Conservation (phyloP, 2,888 invertebrate species). For the Agrochola litura region DNA sequence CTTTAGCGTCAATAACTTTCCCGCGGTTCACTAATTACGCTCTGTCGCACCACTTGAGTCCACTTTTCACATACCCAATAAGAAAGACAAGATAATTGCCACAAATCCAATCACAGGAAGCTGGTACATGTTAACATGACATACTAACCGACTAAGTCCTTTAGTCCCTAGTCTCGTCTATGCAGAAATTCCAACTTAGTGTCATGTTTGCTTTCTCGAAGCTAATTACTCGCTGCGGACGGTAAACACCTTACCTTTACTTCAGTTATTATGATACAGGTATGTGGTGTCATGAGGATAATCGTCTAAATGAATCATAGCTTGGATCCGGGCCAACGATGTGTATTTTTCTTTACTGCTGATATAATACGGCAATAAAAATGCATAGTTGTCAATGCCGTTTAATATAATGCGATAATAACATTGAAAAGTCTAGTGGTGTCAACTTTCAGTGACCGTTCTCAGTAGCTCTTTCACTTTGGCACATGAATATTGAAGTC, state of each 20-base stretch:
- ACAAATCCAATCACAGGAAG: constrained; percentile 69
- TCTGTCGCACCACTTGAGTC: constrained; percentile 48
- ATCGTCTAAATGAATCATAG: constrained; percentile 58
- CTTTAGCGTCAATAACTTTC: constrained; percentile 76
- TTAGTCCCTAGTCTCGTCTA: constrained; percentile 75
- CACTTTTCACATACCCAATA: constrained; percentile 64
- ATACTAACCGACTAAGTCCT: constrained; percentile 84
- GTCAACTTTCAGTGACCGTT: constrained; percentile 67
- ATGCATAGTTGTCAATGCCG: constrained; percentile 49
- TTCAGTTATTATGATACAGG: constrained; percentile 30
- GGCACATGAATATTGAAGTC: constrained; percentile 84
- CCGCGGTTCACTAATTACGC: constrained; percentile 74
- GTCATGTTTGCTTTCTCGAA: constrained; percentile 77
- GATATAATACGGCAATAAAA: constrained; percentile 49
- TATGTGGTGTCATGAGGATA: constrained; percentile 45
- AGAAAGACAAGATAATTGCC: constrained; percentile 75
- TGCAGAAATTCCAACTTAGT: constrained; percentile 78
- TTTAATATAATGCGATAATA: constrained; percentile 46
- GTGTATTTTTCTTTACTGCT: constrained; percentile 30
- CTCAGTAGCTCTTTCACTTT: constrained; percentile 78
- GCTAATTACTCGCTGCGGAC: constrained; percentile 74
- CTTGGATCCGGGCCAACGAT: constrained; percentile 53
- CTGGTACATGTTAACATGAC: constrained; percentile 70
- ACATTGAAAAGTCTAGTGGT: constrained; percentile 64
- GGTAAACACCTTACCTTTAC: constrained; percentile 57